These are phyloP conservation scores for Bos indicus DNA, from an alignment of 2,113 vertebrate genomes.

Conservation along the genomic window DNA sequence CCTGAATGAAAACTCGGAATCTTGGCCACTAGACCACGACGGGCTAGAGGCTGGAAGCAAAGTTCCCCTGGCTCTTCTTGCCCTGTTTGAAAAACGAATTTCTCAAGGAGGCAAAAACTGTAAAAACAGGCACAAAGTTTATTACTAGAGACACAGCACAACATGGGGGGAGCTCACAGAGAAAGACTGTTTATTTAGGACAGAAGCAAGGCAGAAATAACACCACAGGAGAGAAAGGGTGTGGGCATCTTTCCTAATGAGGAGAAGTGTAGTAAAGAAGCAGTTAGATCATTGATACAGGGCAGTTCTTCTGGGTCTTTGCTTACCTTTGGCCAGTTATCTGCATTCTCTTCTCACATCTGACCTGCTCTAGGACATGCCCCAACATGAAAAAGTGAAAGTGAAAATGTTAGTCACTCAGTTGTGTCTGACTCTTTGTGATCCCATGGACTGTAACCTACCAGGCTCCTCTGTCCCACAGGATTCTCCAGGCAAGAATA, in stretches of 20 bases:
- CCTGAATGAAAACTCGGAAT: background rate
- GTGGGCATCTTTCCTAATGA: background rate
- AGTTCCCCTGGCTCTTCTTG: background rate
- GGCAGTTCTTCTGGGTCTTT: background rate
- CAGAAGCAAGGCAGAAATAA: background rate
- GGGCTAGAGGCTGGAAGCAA: background rate
- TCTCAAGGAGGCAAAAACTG: background rate
- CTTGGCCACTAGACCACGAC: background rate
- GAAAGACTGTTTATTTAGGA: background rate
- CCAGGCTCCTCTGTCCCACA: background rate
- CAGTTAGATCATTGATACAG: background rate
- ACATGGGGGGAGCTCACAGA: background rate
- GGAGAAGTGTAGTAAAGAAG: background rate
- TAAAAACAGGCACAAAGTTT: background rate
- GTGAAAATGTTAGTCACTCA: background rate
- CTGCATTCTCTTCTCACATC: background rate
- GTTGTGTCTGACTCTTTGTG: background rate
- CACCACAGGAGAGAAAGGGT: background rate
- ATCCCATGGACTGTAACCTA: background rate
- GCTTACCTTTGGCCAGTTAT: background rate
- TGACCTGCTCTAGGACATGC: background rate
- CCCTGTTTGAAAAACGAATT: background rate
- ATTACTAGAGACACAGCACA: background rate
- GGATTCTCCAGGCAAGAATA: background rate
- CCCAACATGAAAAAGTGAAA: background rate